A percentile compares a stretch with the other conserved stretches of the same genome.
These are phyloP conservation scores for Nothocercus julius DNA, from an alignment of 2,113 vertebrate species.

Conservation along the genomic window DNA sequence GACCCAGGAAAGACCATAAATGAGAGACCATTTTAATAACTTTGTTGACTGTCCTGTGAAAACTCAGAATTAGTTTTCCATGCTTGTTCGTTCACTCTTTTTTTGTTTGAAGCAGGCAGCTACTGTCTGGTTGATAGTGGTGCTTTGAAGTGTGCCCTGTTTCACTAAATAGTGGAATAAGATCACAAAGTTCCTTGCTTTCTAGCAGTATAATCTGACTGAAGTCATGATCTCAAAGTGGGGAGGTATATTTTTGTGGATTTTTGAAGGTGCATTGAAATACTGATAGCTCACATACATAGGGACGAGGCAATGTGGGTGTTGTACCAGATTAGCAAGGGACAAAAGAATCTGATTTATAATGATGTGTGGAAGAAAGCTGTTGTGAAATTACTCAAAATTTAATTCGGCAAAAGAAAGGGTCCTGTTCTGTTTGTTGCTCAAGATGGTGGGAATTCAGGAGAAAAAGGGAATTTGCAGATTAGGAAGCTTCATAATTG, in stretches of 20 bases:
- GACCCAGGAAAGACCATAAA: background rate
- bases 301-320: background rate
- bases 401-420: background rate
- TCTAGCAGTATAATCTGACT: background rate
- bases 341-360: background rate
- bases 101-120: background rate
- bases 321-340: background rate
- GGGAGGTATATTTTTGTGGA: no score
- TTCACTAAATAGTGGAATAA: background rate
- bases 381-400: background rate
- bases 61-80: background rate
- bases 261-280: background rate
- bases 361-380: background rate
- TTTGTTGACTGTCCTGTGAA: background rate
- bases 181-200: background rate
- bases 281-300: background rate
- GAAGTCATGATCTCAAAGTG: background rate
- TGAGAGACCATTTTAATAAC: background rate
- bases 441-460: background rate
- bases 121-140: background rate
- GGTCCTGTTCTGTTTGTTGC: background rate
- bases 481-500: background rate
- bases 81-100: background rate
- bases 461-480: background rate
- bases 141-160: background rate